These are phyloP conservation scores for Neoniphon sammara DNA, from an alignment of 2,797 vertebrate species.

Conservation along the genomic window DNA sequence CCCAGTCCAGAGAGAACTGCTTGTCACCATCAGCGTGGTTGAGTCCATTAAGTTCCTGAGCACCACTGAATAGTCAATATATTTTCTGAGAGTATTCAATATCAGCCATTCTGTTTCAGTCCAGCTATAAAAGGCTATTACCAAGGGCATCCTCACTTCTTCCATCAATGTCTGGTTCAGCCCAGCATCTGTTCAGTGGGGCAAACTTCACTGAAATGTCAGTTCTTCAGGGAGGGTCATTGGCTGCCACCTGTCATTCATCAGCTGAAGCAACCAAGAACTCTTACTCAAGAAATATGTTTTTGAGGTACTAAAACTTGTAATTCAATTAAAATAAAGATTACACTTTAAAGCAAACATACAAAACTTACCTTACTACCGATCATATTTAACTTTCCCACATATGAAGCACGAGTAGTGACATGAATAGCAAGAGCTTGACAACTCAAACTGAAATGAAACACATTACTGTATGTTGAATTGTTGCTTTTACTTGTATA, in stretches of 20 bases:
- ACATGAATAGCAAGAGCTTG: not conserved
- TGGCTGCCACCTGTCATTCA: constrained; percentile 36
- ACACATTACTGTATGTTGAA: not conserved
- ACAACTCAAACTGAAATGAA: not conserved
- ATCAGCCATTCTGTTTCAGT: not conserved
- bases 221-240: constrained; percentile 6
- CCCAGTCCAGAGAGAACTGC: too few species aligned
- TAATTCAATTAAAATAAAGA: too few species aligned
- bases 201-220: constrained; percentile 28
- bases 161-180: constrained; percentile 16
- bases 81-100: not conserved
- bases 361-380: too few species aligned
- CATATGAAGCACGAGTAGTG: not conserved
- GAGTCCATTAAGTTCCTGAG: not conserved
- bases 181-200: not conserved
- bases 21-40: not conserved
- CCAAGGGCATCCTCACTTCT: constrained; percentile 5
- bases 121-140: not conserved
- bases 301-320: not conserved
- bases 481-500: too few species aligned
- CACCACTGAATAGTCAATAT: not conserved
- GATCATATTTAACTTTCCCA: too few species aligned
- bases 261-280: constrained; percentile 18
- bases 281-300: not conserved
- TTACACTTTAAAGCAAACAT: too few species aligned